A percentile compares a stretch with the other conserved stretches of the same genome.
Conservation (phyloP, 2,113 vertebrate species). For the Mustelus asterias region DNA sequence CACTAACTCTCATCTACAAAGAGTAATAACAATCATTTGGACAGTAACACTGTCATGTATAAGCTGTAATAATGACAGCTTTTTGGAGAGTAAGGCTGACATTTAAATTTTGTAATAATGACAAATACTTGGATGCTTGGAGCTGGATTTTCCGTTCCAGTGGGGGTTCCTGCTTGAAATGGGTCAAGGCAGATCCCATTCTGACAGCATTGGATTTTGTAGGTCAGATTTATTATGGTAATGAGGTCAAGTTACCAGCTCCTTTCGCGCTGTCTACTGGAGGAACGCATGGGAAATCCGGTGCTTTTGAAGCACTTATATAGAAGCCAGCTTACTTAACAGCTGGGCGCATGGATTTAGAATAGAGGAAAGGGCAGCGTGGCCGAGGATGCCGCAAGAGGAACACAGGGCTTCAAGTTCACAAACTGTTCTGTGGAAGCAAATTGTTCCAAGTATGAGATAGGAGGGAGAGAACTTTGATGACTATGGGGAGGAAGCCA, state of each 20-base stretch:
- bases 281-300: background rate
- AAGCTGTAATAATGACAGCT: background rate
- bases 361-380: background rate
- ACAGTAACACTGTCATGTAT: background rate
- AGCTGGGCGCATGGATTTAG: background rate
- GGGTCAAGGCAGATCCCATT: background rate
- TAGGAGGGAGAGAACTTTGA: background rate
- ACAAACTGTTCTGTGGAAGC: background rate
- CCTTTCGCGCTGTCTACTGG: background rate
- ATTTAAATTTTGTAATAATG: slow-evolving; percentile 1
- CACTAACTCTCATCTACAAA: background rate
- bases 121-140: background rate
- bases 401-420: background rate
- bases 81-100: background rate
- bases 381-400: background rate
- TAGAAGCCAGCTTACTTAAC: background rate
- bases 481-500: background rate
- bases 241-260: background rate
- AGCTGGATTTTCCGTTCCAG: background rate
- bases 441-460: background rate
- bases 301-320: background rate
- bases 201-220: background rate
- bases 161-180: background rate
- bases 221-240: background rate
- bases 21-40: background rate